Evolutionary conservation across 2,113 vertebrate genomes (phyloP).

Genomic region (Pteruthius melanotis): DNA sequence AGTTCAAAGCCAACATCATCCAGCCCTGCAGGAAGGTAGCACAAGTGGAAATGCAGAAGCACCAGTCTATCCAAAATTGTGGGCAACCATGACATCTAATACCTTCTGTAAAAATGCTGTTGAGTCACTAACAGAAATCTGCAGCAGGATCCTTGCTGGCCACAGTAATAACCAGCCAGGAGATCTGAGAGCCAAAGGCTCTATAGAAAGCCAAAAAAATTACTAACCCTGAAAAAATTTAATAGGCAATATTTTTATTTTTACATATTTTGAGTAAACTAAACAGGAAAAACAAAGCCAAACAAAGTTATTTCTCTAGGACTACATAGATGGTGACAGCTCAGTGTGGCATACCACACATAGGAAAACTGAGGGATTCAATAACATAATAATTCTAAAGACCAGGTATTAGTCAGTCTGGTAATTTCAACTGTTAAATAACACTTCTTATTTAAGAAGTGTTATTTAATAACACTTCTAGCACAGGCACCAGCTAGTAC

Average conservation of each 20-base stretch:
- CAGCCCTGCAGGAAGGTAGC: not conserved
- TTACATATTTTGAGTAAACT: not conserved
- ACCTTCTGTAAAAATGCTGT: not conserved
- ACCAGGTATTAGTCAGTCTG: not conserved
- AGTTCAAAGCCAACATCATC: not conserved
- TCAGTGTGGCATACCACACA: not conserved
- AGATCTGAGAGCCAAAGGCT: not conserved
- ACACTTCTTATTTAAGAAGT: not conserved
- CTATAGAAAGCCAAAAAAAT: not conserved
- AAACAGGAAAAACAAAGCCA: not conserved
- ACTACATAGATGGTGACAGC: not conserved
- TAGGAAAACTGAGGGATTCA: not conserved
- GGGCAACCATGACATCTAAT: not conserved
- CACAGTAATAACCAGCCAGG: not conserved
- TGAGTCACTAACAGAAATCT: not conserved
- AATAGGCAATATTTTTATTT: not conserved
- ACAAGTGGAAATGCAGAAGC: not conserved
- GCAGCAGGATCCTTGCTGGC: not conserved
- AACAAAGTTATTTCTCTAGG: not conserved
- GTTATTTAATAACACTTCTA: too few relatives aligned
- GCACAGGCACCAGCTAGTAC: not conserved
- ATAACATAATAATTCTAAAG: not conserved
- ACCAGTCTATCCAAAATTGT: not conserved
- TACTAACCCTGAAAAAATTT: not conserved
- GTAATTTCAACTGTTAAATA: not conserved